Percentiles rank a stretch among this genome's conserved stretches.
Conservation (phyloP, 2,888 invertebrate genomes). For the Augochlorella aurata region DNA sequence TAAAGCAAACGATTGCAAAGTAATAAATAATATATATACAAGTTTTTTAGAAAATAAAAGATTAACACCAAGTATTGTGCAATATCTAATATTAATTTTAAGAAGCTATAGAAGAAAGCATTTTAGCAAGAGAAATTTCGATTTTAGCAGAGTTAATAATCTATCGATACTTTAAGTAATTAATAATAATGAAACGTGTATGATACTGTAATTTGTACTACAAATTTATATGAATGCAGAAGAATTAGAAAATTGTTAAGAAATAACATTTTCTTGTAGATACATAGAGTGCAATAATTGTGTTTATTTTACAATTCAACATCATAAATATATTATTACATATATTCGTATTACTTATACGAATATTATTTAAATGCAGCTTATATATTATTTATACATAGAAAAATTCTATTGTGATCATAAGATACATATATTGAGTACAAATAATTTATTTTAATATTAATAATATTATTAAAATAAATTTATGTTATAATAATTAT, state of each 20-base stretch:
- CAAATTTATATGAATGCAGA: constrained; percentile 60
- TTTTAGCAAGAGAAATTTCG: constrained; percentile 58
- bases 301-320: constrained; percentile 30
- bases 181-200: constrained; percentile 50
- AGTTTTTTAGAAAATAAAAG: constrained; percentile 60
- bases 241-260: constrained; percentile 51
- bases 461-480: constrained; percentile 25
- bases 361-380: constrained; percentile 43
- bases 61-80: constrained; percentile 72
- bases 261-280: constrained; percentile 34
- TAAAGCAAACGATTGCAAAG: constrained; percentile 24
- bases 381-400: constrained; percentile 55
- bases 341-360: constrained; percentile 35
- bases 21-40: constrained; percentile 53
- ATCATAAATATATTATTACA: constrained; percentile 26
- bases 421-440: constrained; percentile 61
- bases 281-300: constrained; percentile 38
- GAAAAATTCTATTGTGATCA: constrained; percentile 52
- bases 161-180: constrained; percentile 57
- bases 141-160: constrained; percentile 56
- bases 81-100: constrained; percentile 64
- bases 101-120: constrained; percentile 50
- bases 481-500: constrained; percentile 37
- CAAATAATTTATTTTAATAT: constrained; percentile 62
- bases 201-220: constrained; percentile 64